These are phyloP conservation scores for Habropoda laboriosa DNA, from an alignment of 1,140 invertebrate genomes.

Conservation along the genomic window DNA sequence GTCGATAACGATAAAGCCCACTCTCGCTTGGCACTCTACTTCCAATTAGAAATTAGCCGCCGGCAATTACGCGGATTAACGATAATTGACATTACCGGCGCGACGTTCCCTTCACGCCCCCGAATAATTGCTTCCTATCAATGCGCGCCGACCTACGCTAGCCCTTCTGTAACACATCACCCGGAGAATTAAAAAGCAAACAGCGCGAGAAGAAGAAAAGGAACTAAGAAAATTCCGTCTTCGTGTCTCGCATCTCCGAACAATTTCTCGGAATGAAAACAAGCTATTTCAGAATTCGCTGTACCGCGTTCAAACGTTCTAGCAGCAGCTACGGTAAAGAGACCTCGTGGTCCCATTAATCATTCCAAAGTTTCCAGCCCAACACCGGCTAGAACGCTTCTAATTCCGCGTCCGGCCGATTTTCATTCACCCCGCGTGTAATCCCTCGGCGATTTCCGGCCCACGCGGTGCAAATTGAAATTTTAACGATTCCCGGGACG, in stretches of 20 bases:
- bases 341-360: not conserved
- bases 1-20: constrained; percentile 51
- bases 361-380: not conserved
- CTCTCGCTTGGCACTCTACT: constrained; percentile 55
- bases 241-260: not conserved
- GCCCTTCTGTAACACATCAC: too few relatives aligned
- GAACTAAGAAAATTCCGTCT: too few relatives aligned
- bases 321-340: too few relatives aligned
- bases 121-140: constrained; percentile 67
- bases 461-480: constrained; percentile 68
- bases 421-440: not conserved
- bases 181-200: too few relatives aligned
- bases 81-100: constrained; percentile 73
- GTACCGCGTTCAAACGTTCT: not conserved
- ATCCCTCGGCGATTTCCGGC: constrained; percentile 1
- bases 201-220: too few relatives aligned
- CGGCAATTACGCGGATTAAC: constrained; percentile 74
- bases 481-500: constrained; percentile 66
- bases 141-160: constrained; percentile 39
- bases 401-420: too few relatives aligned
- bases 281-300: not conserved
- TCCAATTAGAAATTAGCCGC: constrained; percentile 74
- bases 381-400: too few relatives aligned
- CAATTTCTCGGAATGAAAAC: constrained; percentile 1
- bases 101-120: constrained; percentile 60